Percentiles rank a stretch among this genome's conserved stretches.
Conservation (phyloP, 2,888 invertebrate genomes). For the Acanthoscelides obtectus region DNA sequence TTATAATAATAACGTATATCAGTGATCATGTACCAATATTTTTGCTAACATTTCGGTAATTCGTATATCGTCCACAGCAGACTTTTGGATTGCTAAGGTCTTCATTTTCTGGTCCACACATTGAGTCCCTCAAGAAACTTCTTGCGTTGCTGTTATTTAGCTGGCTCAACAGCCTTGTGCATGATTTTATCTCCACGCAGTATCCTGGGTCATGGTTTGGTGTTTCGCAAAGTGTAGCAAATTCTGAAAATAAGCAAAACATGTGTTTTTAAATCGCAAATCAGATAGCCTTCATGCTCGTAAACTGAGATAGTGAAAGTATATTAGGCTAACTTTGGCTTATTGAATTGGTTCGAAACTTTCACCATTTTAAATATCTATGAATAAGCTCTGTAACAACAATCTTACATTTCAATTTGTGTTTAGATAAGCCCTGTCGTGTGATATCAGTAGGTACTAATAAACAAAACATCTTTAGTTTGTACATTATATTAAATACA, state of each 20-base stretch:
- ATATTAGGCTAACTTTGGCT: too few relatives aligned
- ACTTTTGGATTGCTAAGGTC: constrained; percentile 30
- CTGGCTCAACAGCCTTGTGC: constrained; percentile 40
- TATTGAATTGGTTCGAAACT: too few relatives aligned
- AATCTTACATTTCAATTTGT: too few relatives aligned
- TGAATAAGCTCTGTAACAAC: too few relatives aligned
- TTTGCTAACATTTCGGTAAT: constrained; percentile 13
- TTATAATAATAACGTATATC: background rate
- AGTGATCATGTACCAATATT: constrained; percentile 14
- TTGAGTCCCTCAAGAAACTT: constrained; percentile 32
- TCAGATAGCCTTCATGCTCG: too few relatives aligned
- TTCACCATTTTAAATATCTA: too few relatives aligned
- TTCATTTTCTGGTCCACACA: constrained; percentile 35
- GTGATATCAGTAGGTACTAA: too few relatives aligned
- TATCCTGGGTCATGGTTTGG: constrained; percentile 42
- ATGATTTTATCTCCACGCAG: constrained; percentile 47
- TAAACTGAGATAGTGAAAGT: too few relatives aligned
- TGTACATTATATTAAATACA: too few relatives aligned
- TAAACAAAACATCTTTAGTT: too few relatives aligned
- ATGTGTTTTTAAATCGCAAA: background rate
- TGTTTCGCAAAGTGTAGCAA: constrained; percentile 43
- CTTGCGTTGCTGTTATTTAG: constrained; percentile 25
- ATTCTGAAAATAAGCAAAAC: constrained; percentile 26
- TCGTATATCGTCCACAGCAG: constrained; percentile 37
- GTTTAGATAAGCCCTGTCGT: too few relatives aligned